phyloP scores from a whole-genome alignment of 2,888 invertebrate genomes.

The Drosophila kambysellisi region DNA sequence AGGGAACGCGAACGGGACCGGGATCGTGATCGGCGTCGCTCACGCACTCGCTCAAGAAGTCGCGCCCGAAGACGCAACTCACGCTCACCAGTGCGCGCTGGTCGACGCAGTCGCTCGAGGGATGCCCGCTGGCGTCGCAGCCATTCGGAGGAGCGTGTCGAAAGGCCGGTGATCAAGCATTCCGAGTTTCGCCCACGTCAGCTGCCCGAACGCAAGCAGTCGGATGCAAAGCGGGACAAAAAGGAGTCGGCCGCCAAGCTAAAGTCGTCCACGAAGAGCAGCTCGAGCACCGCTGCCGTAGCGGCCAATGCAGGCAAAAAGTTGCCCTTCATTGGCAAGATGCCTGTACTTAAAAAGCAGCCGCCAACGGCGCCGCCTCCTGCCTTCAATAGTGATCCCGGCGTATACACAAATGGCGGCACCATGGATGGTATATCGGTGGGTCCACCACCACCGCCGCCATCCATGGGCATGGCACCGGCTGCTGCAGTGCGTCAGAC shows the following conservation, averaged over 20 bases:
- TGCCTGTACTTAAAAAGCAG: constrained; percentile 90
- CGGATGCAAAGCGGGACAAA: constrained; percentile 65
- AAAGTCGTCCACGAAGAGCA: constrained; percentile 48
- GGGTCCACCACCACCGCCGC: constrained; percentile 59
- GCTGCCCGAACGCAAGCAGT: constrained; percentile 74
- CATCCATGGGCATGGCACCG: constrained; percentile 25
- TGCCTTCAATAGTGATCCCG: constrained; percentile 27
- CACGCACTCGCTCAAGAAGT: constrained; percentile 67
- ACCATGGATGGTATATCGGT: constrained; percentile 36
- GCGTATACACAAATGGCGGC: constrained; percentile 49
- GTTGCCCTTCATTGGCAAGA: constrained; percentile 93
- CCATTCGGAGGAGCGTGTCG: constrained; percentile 73
- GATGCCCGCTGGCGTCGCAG: constrained; percentile 65
- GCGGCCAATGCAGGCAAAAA: constrained; percentile 86
- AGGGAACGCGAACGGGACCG: constrained; percentile 52
- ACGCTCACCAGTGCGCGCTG: constrained; percentile 62
- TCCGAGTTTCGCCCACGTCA: constrained; percentile 84
- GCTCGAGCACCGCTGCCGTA: constrained; percentile 12
- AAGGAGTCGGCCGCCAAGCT: constrained; percentile 63
- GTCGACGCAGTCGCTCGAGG: constrained; percentile 68
- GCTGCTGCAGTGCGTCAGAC: constrained; percentile 29
- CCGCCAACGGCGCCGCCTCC: constrained; percentile 53
- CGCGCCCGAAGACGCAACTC: constrained; percentile 73
- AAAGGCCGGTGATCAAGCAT: constrained; percentile 83
- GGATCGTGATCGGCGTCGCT: constrained; percentile 61